Base-by-base conservation (phyloP, 2,888 invertebrate genomes). In the Luperina nickerlii region DNA sequence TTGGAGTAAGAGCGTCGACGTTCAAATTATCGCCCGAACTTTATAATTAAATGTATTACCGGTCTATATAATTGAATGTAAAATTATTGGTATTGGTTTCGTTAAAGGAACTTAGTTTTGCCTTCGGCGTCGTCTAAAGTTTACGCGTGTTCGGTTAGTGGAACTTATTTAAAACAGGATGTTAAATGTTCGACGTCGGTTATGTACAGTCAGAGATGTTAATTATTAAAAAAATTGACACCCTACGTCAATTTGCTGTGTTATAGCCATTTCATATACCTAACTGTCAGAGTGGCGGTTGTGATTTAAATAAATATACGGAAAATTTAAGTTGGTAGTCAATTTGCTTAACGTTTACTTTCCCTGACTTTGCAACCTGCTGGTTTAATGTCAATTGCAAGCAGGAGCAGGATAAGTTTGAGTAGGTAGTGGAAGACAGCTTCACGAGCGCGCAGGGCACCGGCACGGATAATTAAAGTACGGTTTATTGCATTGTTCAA, bases 131-230 rank as follows among this genome's bases (percentile, higher is more conserved):
- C 20, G 69, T 57, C 68, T 72, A 11, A 54, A 69, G 75, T 81
- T 70, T 15, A 32, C 63, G 8, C 5, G 65, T 70, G 63, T 7
- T 60, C 42, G 11, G 11, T 60, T 66, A 20, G 20, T 45, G 18
- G 18, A 74, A 74, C 70, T 70, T 74, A 74, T 80, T 66, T 20
- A 7, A 51, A 80, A 60, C 75, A 18, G 66, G 81, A 81, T 62
- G 68, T 62, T 42, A 18, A 9, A 15, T 27, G 48, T 38, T 78
- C 67, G 76, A 38, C 24, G 24, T 18, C 20, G 27, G 24, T n/a
- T 62, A 32, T 9, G 9, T 32, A 32, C 32, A 18, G 63, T 11
- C 7, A 32, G 32, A 11, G 11, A 32, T 18, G 8, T 32, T 62
- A 62, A 54, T 54, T 54, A 8, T 8, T 54, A 54, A 54, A 3